These are phyloP conservation scores for Poecilia velifera DNA, from an alignment of 2,797 vertebrate genomes.

Conservation along the genomic window DNA sequence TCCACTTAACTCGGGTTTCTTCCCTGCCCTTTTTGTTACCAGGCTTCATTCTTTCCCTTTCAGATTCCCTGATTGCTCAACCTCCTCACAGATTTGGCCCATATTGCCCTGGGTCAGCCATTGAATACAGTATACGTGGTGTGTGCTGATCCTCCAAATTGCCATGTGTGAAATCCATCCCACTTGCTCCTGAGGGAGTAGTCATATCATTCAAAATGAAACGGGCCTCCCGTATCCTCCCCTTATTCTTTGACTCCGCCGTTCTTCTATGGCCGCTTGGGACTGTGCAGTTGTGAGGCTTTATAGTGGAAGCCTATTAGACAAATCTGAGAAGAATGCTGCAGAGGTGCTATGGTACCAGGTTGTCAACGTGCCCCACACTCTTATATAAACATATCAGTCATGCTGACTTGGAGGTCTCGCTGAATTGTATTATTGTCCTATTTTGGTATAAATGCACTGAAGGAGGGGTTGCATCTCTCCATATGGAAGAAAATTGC, in stretches of 20 bases:
- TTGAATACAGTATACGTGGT: slow-evolving; percentile 67
- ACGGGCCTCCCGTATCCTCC: slow-evolving; percentile 64
- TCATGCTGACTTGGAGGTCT: slow-evolving; percentile 79
- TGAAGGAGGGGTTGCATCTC: slow-evolving; percentile 49
- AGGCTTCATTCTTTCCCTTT: slow-evolving; percentile 26
- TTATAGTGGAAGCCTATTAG: slow-evolving; percentile 82
- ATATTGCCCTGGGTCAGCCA: slow-evolving; percentile 69
- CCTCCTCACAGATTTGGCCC: slow-evolving; percentile 63
- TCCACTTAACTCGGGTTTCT: slow-evolving; percentile 29
- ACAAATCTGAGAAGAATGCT: slow-evolving; percentile 79
- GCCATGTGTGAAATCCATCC: slow-evolving; percentile 77
- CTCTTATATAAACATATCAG: slow-evolving; percentile 84
- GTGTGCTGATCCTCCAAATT: slow-evolving; percentile 79
- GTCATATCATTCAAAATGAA: slow-evolving; percentile 78
- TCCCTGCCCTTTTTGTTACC: slow-evolving; percentile 40
- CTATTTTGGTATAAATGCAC: slow-evolving; percentile 58
- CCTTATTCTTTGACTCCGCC: slow-evolving; percentile 64
- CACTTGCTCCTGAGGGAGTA: slow-evolving; percentile 72
- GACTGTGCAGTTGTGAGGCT: slow-evolving; percentile 65
- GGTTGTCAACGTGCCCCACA: slow-evolving; percentile 76
- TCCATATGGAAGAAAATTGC: slow-evolving; percentile 69
- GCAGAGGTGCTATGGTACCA: slow-evolving; percentile 74
- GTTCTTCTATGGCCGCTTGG: slow-evolving; percentile 60
- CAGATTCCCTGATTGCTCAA: slow-evolving; percentile 40
- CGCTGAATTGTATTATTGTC: slow-evolving; percentile 72